phyloP scores from a whole-genome alignment of 2,113 vertebrate genomes.

The Ptilorrhoa leucosticta region DNA sequence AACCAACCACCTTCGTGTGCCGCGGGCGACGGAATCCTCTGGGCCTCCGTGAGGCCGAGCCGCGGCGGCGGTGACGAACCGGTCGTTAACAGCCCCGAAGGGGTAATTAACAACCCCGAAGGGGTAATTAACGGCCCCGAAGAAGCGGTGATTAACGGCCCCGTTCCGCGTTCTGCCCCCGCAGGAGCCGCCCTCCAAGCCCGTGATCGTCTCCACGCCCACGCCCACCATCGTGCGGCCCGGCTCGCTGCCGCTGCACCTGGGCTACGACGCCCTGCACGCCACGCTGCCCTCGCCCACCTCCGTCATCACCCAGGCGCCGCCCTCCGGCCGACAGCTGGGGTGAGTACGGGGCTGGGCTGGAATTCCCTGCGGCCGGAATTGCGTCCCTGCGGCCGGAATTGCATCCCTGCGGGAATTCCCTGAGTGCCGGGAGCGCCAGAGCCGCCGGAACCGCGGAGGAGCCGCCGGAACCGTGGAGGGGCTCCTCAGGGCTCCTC shows the following conservation, averaged over 20 bases:
- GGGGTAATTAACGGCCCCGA: no score
- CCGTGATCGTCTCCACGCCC: conserved; percentile 82
- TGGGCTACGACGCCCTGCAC: conserved; percentile 89
- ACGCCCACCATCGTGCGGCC: conserved; percentile 94
- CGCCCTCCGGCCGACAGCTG: conserved; percentile 90
- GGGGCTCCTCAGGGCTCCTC: background rate
- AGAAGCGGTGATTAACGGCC: background rate
- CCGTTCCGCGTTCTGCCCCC: background rate
- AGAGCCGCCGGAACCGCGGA: background rate
- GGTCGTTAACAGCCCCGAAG: no score
- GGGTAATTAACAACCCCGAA: no score
- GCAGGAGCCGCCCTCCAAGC: conserved; percentile 79
- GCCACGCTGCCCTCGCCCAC: conserved; percentile 95
- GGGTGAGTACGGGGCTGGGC: conserved; percentile 84
- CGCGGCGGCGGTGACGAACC: no score
- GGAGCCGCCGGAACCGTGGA: background rate
- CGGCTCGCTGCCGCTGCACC: conserved; percentile 89
- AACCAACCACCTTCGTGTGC: no score
- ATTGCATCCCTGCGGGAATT: rapidly evolving
- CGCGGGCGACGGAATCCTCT: no score
- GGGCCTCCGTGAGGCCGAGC: no score
- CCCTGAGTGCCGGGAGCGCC: rapidly evolving
- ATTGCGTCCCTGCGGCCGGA: background rate
- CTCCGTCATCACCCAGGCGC: conserved; percentile 95
- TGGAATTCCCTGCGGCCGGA: background rate